Base-by-base conservation (phyloP, 2,113 vertebrate species). In the Acinonyx jubatus region DNA sequence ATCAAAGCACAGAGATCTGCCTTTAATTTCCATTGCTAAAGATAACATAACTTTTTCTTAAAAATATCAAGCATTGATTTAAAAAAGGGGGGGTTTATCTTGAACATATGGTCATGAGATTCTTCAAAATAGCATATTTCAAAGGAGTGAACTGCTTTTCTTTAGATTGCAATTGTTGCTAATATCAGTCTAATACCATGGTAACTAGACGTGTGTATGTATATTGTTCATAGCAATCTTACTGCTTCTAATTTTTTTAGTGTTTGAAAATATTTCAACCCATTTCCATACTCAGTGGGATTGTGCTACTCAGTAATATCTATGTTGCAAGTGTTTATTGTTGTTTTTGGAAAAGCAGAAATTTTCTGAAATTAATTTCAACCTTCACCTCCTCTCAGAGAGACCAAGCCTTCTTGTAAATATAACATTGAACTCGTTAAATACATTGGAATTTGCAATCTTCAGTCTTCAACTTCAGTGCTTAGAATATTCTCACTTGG, bases 321-420 rank as follows among this genome's bases (percentile, higher is more conserved):
- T 78, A 66, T 23, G 0, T n/a, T 48, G 13, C 15, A 85, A 68
- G 5, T 73, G 41, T 61, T 82, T 68, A 11, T 69, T 63, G 33
- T 21, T 48, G 8, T 48, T 50, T 65, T 50, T 61, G 1, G 18
- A 23, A 90, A 86, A 61, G 36, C 52, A 73, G 4, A 0, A 63
- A 10, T 69, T 91, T 76, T 93, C 27, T 93, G 81, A 87, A 91
- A 65, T 38, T 92, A 89, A 86, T 76, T 57, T 73, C 27, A 91
- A 81, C 0, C 1, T 88, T 90, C 8, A 50, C 2, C 5, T 96
- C 38, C 9, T 9, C 27, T 76, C 36, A 94, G 25, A 73, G 14
- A 87, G 7, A 81, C 0, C 6, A 68, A 41, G 1, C 7, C 13
- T 52, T 13, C 25, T 90, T 21, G 19, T 52, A 96, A 86, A 6